Conservation (phyloP, 2,797 vertebrate genomes). For the Esox lucius region DNA sequence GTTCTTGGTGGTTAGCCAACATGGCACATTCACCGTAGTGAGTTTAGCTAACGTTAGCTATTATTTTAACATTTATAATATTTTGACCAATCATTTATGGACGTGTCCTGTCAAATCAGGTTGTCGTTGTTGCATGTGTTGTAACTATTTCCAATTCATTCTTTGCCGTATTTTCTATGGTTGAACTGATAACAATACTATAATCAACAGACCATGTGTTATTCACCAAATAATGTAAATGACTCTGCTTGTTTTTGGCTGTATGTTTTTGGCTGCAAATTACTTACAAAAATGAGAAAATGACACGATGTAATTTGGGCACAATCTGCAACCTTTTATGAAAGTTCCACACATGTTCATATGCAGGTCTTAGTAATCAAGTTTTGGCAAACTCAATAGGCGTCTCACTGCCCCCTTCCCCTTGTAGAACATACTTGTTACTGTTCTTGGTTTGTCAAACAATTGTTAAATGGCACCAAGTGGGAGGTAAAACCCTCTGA, state of each 20-base stretch:
- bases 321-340: neutral
- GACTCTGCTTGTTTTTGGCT: neutral
- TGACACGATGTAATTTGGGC: neutral
- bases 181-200: neutral
- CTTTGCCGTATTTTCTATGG: neutral
- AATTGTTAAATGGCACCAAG: neutral
- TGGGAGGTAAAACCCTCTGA: neutral
- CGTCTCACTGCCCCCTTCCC: neutral
- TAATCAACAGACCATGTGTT: neutral
- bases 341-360: neutral
- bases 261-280: neutral
- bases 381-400: neutral
- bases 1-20: conserved; percentile 5
- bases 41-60: neutral
- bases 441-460: neutral
- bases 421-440: neutral
- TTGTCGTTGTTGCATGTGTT: neutral
- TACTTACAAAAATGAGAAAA: too few species aligned
- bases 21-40: neutral
- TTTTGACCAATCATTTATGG: neutral
- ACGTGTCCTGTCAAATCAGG: neutral
- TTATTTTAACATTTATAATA: neutral
- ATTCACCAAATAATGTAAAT: neutral
- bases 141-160: neutral
- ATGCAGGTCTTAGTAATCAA: neutral